These are phyloP conservation scores for Prunella fulvescens DNA, from an alignment of 2,113 vertebrate genomes.

Conservation along the genomic window DNA sequence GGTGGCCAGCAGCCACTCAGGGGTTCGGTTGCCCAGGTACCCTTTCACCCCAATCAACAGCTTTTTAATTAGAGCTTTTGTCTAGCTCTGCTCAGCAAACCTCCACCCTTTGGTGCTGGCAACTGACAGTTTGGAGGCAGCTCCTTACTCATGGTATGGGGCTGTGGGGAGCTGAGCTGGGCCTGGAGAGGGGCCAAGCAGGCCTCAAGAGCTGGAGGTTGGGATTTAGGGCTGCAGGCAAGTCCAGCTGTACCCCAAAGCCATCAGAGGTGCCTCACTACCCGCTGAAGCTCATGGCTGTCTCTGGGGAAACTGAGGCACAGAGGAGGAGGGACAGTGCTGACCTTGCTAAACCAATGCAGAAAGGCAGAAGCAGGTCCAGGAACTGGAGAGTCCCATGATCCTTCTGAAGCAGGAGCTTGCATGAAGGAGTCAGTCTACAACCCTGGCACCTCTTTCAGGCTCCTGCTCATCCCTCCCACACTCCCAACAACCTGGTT, in stretches of 20 bases:
- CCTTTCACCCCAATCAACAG: neutral
- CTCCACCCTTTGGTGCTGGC: neutral
- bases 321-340: neutral
- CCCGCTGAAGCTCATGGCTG: neutral
- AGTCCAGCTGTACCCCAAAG: accelerated
- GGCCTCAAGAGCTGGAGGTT: accelerated
- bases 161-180: neutral
- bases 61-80: neutral
- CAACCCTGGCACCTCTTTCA: neutral
- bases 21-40: neutral
- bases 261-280: neutral
- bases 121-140: neutral
- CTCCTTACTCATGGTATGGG: neutral
- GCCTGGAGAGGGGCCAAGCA: neutral
- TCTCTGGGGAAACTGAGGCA: neutral
- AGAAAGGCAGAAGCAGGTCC: neutral
- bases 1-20: neutral
- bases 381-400: neutral
- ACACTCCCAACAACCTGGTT: neutral
- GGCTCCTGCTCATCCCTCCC: neutral
- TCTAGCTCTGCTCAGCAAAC: neutral
- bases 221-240: neutral
- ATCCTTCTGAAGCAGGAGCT: neutral
- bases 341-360: accelerated
- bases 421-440: neutral